These are phyloP conservation scores for Neuroscelio doddi DNA, from an alignment of 2,888 invertebrate species.

Conservation along the genomic window DNA sequence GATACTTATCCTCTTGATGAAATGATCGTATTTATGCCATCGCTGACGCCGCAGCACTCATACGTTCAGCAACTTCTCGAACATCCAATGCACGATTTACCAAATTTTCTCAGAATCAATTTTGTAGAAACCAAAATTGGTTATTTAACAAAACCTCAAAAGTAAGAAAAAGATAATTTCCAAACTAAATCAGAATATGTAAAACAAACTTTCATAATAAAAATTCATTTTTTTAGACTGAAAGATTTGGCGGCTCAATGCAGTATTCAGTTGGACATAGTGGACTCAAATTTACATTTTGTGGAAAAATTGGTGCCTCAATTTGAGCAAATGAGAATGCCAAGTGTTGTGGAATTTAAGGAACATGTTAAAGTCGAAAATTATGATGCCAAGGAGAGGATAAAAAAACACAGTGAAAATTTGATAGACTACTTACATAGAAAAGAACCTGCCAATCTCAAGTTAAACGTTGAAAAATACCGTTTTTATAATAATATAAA, in stretches of 20 bases:
- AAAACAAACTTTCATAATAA: conserved; percentile 4
- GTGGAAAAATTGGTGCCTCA: conserved; percentile 60
- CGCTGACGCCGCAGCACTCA: conserved; percentile 63
- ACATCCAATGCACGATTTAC: conserved; percentile 54
- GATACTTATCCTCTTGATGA: conserved; percentile 39
- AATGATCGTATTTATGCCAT: conserved; percentile 56
- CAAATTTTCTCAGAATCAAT: conserved; percentile 54
- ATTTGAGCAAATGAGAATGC: conserved; percentile 52
- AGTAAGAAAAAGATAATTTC: conserved; percentile 52
- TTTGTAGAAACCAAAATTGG: conserved; percentile 61
- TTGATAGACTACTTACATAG: conserved; percentile 57
- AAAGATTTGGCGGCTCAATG: conserved; percentile 54
- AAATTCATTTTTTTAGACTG: conserved; percentile 52
- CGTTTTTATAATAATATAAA: conserved; percentile 42
- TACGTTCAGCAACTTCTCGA: conserved; percentile 59
- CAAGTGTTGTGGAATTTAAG: conserved; percentile 49
- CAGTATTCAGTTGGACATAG: conserved; percentile 53
- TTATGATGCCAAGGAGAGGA: conserved; percentile 11
- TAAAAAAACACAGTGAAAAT: too few species aligned
- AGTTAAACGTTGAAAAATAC: conserved; percentile 42
- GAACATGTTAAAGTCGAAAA: conserved; percentile 46
- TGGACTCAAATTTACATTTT: conserved; percentile 60
- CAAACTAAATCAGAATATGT: conserved; percentile 7
- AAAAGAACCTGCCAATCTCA: conserved; percentile 33
- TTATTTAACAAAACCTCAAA: conserved; percentile 58